Base-by-base conservation (phyloP, 2,113 vertebrate genomes). In the Lates calcarifer region DNA sequence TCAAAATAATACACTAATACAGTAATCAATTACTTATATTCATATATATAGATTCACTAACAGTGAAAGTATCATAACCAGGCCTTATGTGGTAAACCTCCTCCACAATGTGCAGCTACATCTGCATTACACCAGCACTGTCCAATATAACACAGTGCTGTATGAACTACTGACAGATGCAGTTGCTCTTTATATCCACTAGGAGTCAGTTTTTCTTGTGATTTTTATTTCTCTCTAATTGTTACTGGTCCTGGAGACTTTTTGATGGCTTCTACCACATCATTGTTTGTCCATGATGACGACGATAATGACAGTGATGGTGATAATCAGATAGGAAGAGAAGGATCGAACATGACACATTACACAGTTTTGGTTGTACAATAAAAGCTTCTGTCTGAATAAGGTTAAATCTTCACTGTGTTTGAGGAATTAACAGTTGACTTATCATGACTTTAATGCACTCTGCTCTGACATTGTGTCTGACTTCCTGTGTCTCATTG, bases 171-270 rank as follows among this genome's bases (percentile, higher is more conserved):
- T 6, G 17, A 58, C 24, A 55, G 1, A 26, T 79, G 90, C 55
- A 92, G 75, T 90, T 24, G 1, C 78, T 47, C 14, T 51, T 15
- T 58, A n/a, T 7, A 43, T 84, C 91, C 94, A 93, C 92, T 88
- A 88, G 90, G 85, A 74, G 92, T 81, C 91, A 88, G 75, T 53
- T 91, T 87, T 91, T 86, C 65, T 71, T 56, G 79, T 67, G 7
- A 79, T 63, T 63, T 68, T 5, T 31, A 2, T 69, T 17, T n/a
- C n/a, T n/a, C n/a, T n/a, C n/a, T n/a, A n/a, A n/a, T n/a, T n/a
- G n/a, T n/a, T n/a, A n/a, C n/a, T n/a, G n/a, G 28, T 55, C 22
- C 35, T 65, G 22, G 31, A 62, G 37, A 65, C 31, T 67, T 41
- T 37, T 45, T 12, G 4, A 57, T 61, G 18, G 6, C 20, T 18